Conservation (phyloP, 2,797 vertebrate genomes). For the Poeciliopsis turneri region DNA sequence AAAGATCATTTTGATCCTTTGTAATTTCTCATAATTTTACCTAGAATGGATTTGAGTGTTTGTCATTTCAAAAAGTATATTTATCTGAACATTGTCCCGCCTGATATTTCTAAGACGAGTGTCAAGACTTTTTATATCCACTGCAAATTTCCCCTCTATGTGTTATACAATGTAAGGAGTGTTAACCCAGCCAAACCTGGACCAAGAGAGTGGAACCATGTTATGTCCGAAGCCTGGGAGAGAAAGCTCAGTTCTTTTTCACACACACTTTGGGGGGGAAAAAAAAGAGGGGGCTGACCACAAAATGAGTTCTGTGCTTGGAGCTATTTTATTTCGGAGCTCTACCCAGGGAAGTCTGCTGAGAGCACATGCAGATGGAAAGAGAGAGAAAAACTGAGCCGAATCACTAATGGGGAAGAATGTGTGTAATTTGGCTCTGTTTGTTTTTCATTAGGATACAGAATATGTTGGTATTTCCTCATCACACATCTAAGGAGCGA, state of each 20-base stretch:
- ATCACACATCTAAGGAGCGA: constrained; percentile 62
- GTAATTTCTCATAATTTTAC: background rate
- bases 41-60: background rate
- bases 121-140: background rate
- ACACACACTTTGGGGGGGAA: constrained; percentile 69
- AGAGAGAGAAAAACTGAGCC: constrained; percentile 52
- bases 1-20: background rate
- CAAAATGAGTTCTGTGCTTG: constrained; percentile 77
- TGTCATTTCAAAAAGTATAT: background rate
- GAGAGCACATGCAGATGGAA: constrained; percentile 61
- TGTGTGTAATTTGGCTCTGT: constrained; percentile 66
- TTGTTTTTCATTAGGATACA: constrained; percentile 74
- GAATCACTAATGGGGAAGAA: constrained; percentile 61
- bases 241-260: constrained; percentile 74
- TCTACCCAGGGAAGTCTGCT: constrained; percentile 76
- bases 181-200: constrained; percentile 63
- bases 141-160: constrained; percentile 1
- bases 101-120: background rate
- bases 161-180: constrained; percentile 62
- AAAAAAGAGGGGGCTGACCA: constrained; percentile 58
- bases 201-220: constrained; percentile 41
- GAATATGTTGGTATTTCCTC: constrained; percentile 70
- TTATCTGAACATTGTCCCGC: background rate
- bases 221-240: constrained; percentile 59
- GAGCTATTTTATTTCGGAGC: constrained; percentile 66